Conservation (phyloP, 1,140 invertebrate genomes). For the Solenopsis fugax region DNA sequence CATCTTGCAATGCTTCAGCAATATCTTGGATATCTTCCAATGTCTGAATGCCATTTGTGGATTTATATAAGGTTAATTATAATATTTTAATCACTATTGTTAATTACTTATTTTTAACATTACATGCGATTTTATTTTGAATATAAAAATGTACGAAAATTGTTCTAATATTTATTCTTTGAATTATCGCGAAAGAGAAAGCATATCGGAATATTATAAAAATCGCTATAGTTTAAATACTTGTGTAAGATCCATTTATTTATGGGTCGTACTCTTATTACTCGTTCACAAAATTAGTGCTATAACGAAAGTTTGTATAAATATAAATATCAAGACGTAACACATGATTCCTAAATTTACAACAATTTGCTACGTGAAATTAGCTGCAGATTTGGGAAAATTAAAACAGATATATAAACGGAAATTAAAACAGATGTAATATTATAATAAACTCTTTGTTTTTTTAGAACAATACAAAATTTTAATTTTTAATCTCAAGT, state of each 20-base stretch:
- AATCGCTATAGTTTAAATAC: constrained; percentile 22
- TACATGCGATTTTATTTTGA: neutral
- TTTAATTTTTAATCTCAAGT: neutral
- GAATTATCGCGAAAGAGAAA: neutral
- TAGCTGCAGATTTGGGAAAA: neutral
- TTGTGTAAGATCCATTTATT: constrained; percentile 37
- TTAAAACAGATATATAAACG: too few relatives aligned
- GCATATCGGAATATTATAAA: neutral
- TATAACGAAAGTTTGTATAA: neutral
- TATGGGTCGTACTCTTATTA: neutral
- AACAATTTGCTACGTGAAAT: constrained; percentile 23
- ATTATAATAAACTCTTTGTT: neutral
- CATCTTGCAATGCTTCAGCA: constrained; percentile 11
- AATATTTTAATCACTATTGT: neutral
- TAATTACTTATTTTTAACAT: constrained; percentile 6
- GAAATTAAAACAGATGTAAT: neutral
- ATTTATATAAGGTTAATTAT: constrained; percentile 2
- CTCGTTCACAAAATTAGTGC: neutral
- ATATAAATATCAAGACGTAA: constrained; percentile 20
- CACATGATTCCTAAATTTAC: neutral
- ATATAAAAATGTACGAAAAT: neutral
- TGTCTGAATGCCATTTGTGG: neutral
- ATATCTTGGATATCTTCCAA: constrained; percentile 16
- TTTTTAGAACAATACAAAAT: neutral
- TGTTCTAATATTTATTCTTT: neutral